Evolutionary conservation across 2,113 vertebrate species (phyloP).

Genomic region (Athene noctua): DNA sequence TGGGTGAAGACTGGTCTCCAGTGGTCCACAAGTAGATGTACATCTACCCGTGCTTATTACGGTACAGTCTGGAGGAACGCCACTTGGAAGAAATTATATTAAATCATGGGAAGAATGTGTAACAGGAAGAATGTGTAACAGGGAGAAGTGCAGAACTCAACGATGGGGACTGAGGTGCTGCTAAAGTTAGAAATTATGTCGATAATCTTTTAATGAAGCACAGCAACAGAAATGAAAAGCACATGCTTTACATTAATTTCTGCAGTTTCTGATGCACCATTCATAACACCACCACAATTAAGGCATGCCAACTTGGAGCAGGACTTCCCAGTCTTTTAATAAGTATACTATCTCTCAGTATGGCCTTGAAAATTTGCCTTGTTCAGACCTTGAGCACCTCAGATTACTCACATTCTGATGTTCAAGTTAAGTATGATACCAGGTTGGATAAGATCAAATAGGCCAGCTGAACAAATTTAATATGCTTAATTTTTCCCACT

Average conservation of each 20-base stretch:
- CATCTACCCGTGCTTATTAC: not conserved
- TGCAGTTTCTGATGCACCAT: not conserved
- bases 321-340: not conserved
- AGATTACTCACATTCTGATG: not conserved
- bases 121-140: not conserved
- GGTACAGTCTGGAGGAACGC: not conserved
- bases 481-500: not conserved
- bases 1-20: slow-evolving; percentile 40
- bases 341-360: not conserved
- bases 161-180: not conserved
- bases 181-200: not conserved
- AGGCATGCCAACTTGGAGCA: not conserved
- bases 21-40: not conserved
- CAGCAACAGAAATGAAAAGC: not conserved
- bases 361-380: not conserved
- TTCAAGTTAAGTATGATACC: not conserved
- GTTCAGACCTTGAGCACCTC: not conserved
- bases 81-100: not conserved
- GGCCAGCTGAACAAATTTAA: not conserved
- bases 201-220: not conserved
- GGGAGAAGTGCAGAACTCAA: not conserved
- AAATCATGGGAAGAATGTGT: not conserved
- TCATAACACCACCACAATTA: not conserved
- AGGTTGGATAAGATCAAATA: not conserved
- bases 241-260: not conserved